Conservation (phyloP, 2,113 vertebrate genomes). For the Salvelinus namaycush region DNA sequence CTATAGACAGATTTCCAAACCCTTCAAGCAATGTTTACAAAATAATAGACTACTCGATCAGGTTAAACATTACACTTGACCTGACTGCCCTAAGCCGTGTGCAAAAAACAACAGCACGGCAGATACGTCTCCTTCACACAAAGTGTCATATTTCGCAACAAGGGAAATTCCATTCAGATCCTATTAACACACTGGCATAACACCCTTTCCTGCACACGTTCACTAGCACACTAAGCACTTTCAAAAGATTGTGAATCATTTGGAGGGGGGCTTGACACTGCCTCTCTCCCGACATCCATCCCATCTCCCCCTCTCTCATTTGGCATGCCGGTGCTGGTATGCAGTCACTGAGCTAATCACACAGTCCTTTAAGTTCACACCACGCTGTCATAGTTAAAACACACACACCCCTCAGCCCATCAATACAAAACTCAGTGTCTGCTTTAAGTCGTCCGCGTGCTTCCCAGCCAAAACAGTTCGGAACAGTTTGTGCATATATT, state of each 20-base stretch:
- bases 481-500: too few species aligned
- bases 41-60: background rate
- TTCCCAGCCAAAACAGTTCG: too few species aligned
- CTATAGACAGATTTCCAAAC: too few species aligned
- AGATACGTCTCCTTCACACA: background rate
- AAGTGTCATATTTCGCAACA: conserved; percentile 2
- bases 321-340: conserved; percentile 1
- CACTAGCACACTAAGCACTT: background rate
- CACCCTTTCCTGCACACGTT: background rate
- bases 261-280: too few species aligned
- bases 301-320: background rate
- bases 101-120: background rate
- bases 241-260: background rate
- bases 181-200: background rate
- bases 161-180: background rate
- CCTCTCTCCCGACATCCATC: too few species aligned
- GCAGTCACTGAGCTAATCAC: conserved; percentile 15
- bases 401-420: background rate
- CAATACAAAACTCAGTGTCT: background rate
- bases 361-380: conserved; percentile 8
- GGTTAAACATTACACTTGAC: background rate
- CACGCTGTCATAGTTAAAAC: background rate
- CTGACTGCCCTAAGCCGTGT: background rate
- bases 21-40: too few species aligned
- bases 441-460: too few species aligned